These are phyloP conservation scores for Dermatophagoides farinae DNA, from an alignment of 1,140 invertebrate species.

Conservation along the genomic window DNA sequence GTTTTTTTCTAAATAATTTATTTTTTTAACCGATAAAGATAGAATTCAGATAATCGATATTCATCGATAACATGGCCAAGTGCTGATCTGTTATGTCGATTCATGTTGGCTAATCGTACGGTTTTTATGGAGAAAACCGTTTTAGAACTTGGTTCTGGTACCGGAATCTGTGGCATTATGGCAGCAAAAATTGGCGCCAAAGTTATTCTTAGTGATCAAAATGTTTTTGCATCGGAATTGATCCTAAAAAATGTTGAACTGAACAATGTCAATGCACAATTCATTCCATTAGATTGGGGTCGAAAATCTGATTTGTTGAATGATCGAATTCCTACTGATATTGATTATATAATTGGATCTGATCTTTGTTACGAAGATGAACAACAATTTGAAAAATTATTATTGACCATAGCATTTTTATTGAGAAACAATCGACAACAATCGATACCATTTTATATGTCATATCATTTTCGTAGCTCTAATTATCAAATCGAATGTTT, in stretches of 20 bases:
- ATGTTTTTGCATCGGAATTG: neutral
- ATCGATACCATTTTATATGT: neutral
- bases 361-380: constrained; percentile 2
- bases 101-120: neutral
- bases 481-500: constrained; percentile 2
- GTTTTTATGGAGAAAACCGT: neutral
- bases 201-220: neutral
- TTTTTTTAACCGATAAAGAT: neutral
- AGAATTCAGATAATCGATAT: neutral
- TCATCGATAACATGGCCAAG: neutral
- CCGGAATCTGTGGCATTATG: neutral
- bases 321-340: neutral
- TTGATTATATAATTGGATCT: constrained; percentile 4
- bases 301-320: neutral
- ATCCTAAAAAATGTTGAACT: neutral
- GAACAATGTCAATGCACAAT: neutral
- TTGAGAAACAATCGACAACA: neutral
- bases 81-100: neutral
- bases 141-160: neutral
- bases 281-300: neutral
- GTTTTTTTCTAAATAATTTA: no score
- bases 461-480: constrained; percentile 5
- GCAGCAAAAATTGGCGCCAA: constrained; percentile 4
- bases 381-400: neutral
- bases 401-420: neutral